Percentiles rank a stretch among this genome's conserved stretches.
phyloP scores from a whole-genome alignment of 2,797 vertebrate species.

The Acridotheres tristis region DNA sequence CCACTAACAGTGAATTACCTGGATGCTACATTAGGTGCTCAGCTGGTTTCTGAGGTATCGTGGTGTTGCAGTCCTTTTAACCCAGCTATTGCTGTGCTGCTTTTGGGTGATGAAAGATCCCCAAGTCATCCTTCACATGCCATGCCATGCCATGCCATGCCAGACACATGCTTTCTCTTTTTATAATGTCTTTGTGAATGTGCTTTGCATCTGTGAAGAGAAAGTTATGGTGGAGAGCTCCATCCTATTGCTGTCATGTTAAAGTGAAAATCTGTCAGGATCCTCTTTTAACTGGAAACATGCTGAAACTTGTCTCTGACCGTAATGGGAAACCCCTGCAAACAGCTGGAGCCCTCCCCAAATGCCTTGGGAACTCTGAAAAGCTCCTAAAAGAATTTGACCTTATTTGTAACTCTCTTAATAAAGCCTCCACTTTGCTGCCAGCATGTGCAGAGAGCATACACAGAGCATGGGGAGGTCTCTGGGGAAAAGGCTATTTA shows the following conservation, averaged over 20 bases:
- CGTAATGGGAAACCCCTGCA: background rate
- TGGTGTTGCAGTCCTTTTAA: background rate
- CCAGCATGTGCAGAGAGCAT: slow-evolving; percentile 4
- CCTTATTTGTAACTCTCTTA: slow-evolving; percentile 51
- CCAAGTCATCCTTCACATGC: background rate
- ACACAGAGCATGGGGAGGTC: slow-evolving; percentile 4
- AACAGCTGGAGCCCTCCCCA: slow-evolving; percentile 37
- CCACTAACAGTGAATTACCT: background rate
- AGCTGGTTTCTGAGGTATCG: background rate
- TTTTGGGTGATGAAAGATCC: background rate
- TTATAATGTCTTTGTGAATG: background rate
- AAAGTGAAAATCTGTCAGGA: slow-evolving; percentile 18
- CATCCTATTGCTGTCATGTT: background rate
- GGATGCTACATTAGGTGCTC: background rate
- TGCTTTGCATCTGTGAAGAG: background rate
- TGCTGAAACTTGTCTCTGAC: slow-evolving; percentile 17
- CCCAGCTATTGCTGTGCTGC: background rate
- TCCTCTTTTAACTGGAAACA: slow-evolving; percentile 1
- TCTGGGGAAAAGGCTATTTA: slow-evolving; percentile 28
- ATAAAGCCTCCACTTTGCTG: slow-evolving; percentile 36
- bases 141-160: background rate
- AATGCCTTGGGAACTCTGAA: slow-evolving; percentile 40
- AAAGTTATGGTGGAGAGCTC: background rate
- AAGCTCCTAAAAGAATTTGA: slow-evolving; percentile 58
- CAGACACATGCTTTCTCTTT: background rate